Conservation (phyloP, 1,140 invertebrate genomes). For the Lepidostoma basale region DNA sequence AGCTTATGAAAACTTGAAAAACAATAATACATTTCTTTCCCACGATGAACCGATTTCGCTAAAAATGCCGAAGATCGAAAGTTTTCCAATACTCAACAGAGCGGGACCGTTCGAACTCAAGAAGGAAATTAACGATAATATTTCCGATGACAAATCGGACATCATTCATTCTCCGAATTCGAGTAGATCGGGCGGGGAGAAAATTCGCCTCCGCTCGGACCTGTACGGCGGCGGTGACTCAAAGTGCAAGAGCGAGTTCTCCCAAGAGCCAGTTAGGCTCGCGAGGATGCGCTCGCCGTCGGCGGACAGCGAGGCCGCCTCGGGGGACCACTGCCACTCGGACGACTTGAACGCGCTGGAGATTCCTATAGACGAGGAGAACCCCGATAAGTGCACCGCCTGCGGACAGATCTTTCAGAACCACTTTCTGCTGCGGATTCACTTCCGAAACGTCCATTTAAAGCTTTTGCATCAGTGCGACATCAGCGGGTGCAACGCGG, state of each 20-base stretch:
- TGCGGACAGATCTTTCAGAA: conserved; percentile 94
- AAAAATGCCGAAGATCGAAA: conserved; percentile 62
- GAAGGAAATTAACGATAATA: conserved; percentile 30
- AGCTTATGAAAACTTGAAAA: conserved; percentile 49
- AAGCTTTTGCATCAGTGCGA: conserved; percentile 92
- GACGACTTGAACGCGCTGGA: conserved; percentile 74
- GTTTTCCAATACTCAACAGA: conserved; percentile 14
- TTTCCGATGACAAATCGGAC: conserved; percentile 1
- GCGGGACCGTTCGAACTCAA: conserved; percentile 25
- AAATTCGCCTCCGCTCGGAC: conserved; percentile 57
- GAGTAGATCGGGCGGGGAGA: conserved; percentile 56
- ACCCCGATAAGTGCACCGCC: conserved; percentile 82
- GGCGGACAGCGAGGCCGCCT: conserved; percentile 57
- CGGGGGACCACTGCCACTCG: conserved; percentile 66
- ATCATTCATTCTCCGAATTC: background rate
- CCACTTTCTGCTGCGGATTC: conserved; percentile 89
- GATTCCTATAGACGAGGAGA: conserved; percentile 78
- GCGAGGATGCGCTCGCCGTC: conserved; percentile 62
- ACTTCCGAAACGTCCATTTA: conserved; percentile 91
- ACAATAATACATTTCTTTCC: conserved; percentile 45
- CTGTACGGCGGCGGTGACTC: conserved; percentile 57
- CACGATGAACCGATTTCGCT: conserved; percentile 65
- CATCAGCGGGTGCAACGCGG: conserved; percentile 89
- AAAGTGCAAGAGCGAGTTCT: conserved; percentile 55
- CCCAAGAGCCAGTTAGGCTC: conserved; percentile 53